Conservation (phyloP, 2,888 invertebrate species). For the Eupeodes latifasciatus region DNA sequence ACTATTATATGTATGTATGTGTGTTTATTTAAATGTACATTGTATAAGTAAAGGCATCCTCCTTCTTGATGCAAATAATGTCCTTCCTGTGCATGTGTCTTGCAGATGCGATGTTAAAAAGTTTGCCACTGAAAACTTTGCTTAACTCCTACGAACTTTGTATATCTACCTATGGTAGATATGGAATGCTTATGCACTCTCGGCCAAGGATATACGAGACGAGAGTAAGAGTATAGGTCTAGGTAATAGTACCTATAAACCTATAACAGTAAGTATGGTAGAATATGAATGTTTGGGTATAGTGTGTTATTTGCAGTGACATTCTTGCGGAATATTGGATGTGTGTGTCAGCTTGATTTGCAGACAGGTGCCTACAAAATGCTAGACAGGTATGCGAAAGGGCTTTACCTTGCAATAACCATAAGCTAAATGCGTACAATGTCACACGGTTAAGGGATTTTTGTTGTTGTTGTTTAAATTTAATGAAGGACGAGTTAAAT, state of each 20-base stretch:
- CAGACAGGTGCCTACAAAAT: conserved; percentile 64
- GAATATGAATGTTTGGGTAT: background rate
- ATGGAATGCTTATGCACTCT: background rate
- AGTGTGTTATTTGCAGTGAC: conserved; percentile 29
- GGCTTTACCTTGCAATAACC: conserved; percentile 32
- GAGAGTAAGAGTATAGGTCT: background rate
- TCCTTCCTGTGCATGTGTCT: conserved; percentile 65
- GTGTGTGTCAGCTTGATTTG: conserved; percentile 53
- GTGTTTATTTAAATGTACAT: background rate
- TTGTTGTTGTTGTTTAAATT: background rate
- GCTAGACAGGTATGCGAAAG: conserved; percentile 54
- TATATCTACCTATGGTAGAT: background rate
- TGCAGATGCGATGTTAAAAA: conserved; percentile 59
- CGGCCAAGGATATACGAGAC: background rate
- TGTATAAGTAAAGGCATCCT: conserved; percentile 25
- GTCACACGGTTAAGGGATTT: background rate
- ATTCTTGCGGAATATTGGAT: conserved; percentile 50
- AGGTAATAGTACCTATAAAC: no score
- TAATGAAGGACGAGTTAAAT: no score
- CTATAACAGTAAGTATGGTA: background rate
- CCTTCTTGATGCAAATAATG: conserved; percentile 61
- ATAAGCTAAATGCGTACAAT: conserved; percentile 49
- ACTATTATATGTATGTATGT: background rate
- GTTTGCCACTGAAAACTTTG: conserved; percentile 52
- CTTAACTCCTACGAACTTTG: conserved; percentile 36